phyloP scores from a whole-genome alignment of 2,113 vertebrate species.

The pig (Sus scrofa) region T2T-Sscrofa CM000824.6:82318001-82318500 shows the following conservation, averaged over 20 bases:
- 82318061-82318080: background rate
- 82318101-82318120: background rate
- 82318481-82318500: background rate
- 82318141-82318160: background rate
- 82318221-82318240: background rate
- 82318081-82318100: background rate
- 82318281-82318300: background rate
- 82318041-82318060: no score
- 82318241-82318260: background rate
- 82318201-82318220: background rate
- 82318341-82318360: background rate
- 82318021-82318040: no score
- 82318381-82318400: background rate
- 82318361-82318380: background rate
- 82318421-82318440: background rate
- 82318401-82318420: background rate
- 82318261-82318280: no score
- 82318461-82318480: background rate
- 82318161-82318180: background rate
- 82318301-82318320: background rate
- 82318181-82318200: background rate
- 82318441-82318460: background rate
- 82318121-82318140: background rate
- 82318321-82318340: background rate
- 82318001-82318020: no score